Evolutionary conservation across 2,113 vertebrate genomes (phyloP).

Genomic region (Brachyhypopomus occidentalis): DNA sequence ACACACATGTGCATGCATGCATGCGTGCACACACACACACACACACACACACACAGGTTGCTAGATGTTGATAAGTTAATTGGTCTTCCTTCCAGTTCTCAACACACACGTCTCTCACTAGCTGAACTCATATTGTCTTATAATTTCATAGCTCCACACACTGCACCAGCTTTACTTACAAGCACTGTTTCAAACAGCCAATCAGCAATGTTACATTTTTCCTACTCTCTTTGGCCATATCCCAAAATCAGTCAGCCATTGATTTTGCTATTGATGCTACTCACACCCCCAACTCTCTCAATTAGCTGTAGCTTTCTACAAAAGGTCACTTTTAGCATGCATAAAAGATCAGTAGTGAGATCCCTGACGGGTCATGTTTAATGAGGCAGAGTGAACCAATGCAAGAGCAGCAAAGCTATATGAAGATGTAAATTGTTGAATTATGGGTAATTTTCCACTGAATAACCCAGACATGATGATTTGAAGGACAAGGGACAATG

Average conservation of each 20-base stretch:
- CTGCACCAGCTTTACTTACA: background rate
- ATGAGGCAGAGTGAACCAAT: background rate
- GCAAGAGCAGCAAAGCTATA: background rate
- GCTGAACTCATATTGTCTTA: background rate
- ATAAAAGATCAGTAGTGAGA: constrained; percentile 13
- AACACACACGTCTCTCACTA: background rate
- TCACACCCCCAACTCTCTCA: constrained; percentile 19
- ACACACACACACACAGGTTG: constrained; percentile 5
- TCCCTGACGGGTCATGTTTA: background rate
- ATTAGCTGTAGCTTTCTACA: constrained; percentile 26
- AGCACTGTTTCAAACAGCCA: background rate
- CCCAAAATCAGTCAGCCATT: constrained; percentile 14
- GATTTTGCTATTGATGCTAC: constrained; percentile 19
- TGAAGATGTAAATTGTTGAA: background rate
- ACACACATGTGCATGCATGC: background rate
- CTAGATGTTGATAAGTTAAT: constrained; percentile 30
- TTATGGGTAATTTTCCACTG: background rate
- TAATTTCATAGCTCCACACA: background rate
- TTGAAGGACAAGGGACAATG: background rate
- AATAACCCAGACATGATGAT: background rate
- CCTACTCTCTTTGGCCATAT: background rate
- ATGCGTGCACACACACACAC: constrained; percentile 10
- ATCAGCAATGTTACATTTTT: constrained; percentile 6
- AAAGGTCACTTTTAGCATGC: constrained; percentile 25
- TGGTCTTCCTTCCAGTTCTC: constrained; percentile 26